Conservation (phyloP, 2,113 vertebrate genomes). For the Picathartes gymnocephalus region DNA sequence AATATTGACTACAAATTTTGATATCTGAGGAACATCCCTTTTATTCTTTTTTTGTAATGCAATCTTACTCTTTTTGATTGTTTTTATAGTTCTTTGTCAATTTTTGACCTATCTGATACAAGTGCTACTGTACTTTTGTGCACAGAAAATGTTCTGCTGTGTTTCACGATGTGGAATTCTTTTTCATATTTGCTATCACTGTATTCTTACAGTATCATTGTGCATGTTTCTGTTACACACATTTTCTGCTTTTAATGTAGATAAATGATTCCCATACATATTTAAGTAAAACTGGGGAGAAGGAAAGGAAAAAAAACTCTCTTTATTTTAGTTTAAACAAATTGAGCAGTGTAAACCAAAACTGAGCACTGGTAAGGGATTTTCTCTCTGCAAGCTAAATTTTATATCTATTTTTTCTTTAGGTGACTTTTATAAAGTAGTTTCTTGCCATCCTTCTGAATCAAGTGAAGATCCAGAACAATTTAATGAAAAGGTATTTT, state of each 20-base stretch:
- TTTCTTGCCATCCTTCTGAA: constrained; percentile 42
- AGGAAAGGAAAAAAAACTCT: not conserved
- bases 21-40: not conserved
- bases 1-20: not conserved
- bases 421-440: constrained; percentile 24
- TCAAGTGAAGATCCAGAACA: constrained; percentile 58
- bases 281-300: not conserved
- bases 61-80: not conserved
- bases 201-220: not conserved
- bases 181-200: not conserved
- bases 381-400: not conserved
- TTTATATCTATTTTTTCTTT: not conserved
- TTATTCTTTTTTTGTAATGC: not conserved
- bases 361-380: not conserved
- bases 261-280: not conserved
- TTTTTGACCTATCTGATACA: not conserved
- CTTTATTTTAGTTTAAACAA: not conserved
- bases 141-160: not conserved
- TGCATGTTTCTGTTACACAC: not conserved
- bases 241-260: not conserved
- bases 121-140: not conserved
- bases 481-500: constrained; percentile 71
- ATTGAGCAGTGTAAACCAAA: not conserved
- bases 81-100: not conserved
- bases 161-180: not conserved